Percentiles rank a stretch among this genome's conserved stretches.
These are phyloP conservation scores for Agelastica alni DNA, from an alignment of 2,888 invertebrate genomes.

Conservation along the genomic window DNA sequence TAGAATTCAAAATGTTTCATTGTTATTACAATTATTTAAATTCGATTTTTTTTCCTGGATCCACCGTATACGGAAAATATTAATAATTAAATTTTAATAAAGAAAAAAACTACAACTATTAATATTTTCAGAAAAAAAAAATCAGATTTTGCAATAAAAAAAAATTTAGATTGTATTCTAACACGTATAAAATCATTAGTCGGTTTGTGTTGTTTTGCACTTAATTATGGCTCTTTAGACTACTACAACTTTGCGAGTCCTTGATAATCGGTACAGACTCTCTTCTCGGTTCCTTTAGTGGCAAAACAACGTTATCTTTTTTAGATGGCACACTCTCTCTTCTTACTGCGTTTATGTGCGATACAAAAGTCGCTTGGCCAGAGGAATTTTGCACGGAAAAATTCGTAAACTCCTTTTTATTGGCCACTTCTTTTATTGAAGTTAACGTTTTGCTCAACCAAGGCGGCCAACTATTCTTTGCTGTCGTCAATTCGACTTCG, in stretches of 20 bases:
- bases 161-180: too few relatives aligned
- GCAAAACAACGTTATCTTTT: conserved; percentile 34
- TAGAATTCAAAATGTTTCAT: too few relatives aligned
- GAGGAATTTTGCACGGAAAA: conserved; percentile 35
- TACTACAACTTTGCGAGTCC: conserved; percentile 57
- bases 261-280: conserved; percentile 54
- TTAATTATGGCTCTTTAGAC: conserved; percentile 42
- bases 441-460: conserved; percentile 94
- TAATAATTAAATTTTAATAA: too few relatives aligned
- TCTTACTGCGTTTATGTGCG: conserved; percentile 51
- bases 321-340: conserved; percentile 59
- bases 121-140: too few relatives aligned
- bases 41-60: too few relatives aligned
- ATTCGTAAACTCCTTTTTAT: conserved; percentile 59
- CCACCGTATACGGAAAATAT: too few relatives aligned
- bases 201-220: too few relatives aligned
- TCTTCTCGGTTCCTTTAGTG: conserved; percentile 44
- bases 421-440: conserved; percentile 74
- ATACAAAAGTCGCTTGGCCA: conserved; percentile 52
- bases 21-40: too few relatives aligned
- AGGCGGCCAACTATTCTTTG: conserved; percentile 80
- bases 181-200: too few relatives aligned
- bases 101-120: too few relatives aligned
- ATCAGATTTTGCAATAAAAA: too few relatives aligned
- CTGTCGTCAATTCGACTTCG: conserved; percentile 73